A percentile compares a stretch with the other conserved stretches of the same genome.
These are phyloP conservation scores for Epinotia ramella DNA, from an alignment of 2,888 invertebrate species.

Conservation along the genomic window DNA sequence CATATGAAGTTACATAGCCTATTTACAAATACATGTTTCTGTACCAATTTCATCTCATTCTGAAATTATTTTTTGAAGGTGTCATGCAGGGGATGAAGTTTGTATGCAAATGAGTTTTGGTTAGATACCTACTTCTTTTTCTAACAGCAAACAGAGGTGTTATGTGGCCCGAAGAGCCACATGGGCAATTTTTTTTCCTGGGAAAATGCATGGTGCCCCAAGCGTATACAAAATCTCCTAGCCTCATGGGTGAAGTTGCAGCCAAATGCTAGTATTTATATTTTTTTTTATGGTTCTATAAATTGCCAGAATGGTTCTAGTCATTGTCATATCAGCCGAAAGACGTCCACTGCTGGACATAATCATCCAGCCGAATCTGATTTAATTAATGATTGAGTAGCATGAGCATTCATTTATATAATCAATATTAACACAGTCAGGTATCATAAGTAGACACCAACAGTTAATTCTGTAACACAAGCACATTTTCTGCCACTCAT, in stretches of 20 bases:
- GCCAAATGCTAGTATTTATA: slow-evolving; percentile 14
- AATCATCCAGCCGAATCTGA: no score
- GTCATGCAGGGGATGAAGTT: background rate
- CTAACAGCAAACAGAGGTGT: background rate
- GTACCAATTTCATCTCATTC: background rate
- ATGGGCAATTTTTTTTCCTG: background rate
- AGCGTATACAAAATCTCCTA: slow-evolving; percentile 14
- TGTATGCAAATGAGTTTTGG: background rate
- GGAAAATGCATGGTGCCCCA: slow-evolving; percentile 17
- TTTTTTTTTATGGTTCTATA: background rate
- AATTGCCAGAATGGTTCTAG: background rate
- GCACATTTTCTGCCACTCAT: no score
- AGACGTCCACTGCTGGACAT: no score
- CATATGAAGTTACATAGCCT: background rate
- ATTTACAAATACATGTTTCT: background rate
- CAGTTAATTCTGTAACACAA: no score
- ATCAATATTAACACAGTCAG: no score
- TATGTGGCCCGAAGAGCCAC: background rate
- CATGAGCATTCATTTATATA: no score
- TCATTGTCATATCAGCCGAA: no score
- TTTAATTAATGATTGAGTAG: no score
- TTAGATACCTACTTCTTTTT: background rate
- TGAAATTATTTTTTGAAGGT: background rate
- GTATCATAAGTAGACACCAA: no score
- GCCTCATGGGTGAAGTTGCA: background rate